Percentiles rank a stretch among this genome's conserved stretches.
Evolutionary conservation across 2,888 invertebrate species (phyloP).

Genomic region (Drosophila mayaguana): DNA sequence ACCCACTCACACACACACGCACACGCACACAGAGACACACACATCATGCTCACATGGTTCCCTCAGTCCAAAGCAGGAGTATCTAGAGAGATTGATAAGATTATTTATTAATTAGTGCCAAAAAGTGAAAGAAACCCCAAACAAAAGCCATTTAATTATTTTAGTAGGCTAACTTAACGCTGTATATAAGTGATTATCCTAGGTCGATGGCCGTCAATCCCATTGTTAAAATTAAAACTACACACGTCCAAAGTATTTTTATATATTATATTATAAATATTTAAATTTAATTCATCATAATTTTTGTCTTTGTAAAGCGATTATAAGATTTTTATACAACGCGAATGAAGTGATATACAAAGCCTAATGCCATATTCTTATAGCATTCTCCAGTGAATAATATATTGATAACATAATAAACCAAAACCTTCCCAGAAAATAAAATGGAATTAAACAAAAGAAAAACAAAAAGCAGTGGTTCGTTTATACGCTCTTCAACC

Average conservation of each 20-base stretch:
- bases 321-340: slow-evolving; percentile 41
- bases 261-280: slow-evolving; percentile 55
- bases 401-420: slow-evolving; percentile 5
- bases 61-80: slow-evolving; percentile 40
- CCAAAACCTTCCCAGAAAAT: slow-evolving; percentile 29
- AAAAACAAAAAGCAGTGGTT: background rate
- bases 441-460: slow-evolving; percentile 34
- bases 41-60: slow-evolving; percentile 42
- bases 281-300: slow-evolving; percentile 38
- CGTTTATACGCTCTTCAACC: slow-evolving; percentile 51
- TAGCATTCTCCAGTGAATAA: slow-evolving; percentile 17
- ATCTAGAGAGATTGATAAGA: slow-evolving; percentile 75
- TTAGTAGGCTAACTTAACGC: slow-evolving; percentile 39
- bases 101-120: slow-evolving; percentile 78
- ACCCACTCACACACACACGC: slow-evolving; percentile 2
- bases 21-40: background rate
- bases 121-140: slow-evolving; percentile 46
- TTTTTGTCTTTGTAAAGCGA: slow-evolving; percentile 38
- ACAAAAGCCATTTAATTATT: slow-evolving; percentile 73
- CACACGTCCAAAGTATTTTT: slow-evolving; percentile 77
- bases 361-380: slow-evolving; percentile 29
- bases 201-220: slow-evolving; percentile 27
- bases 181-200: slow-evolving; percentile 52
- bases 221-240: slow-evolving; percentile 50
- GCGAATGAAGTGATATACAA: slow-evolving; percentile 67